phyloP scores from a whole-genome alignment of 2,888 invertebrate genomes.

The Epinotia demarniana region DNA sequence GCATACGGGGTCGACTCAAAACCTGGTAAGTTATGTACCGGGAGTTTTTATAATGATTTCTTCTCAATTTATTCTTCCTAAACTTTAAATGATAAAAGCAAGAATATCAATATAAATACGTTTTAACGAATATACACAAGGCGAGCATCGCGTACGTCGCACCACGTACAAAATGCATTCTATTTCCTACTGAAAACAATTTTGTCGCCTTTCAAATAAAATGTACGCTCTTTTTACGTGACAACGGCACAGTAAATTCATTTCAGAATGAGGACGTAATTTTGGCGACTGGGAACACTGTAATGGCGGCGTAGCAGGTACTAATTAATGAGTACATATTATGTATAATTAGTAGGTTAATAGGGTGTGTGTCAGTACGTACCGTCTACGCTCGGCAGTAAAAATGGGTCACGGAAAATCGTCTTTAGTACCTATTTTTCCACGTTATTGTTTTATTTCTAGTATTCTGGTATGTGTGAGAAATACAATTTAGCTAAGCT shows the following conservation, averaged over 20 bases:
- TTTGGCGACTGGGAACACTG: conserved; percentile 22
- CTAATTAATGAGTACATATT: conserved; percentile 18
- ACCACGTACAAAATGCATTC: conserved; percentile 58
- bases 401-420: not conserved
- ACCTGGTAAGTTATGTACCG: too few relatives aligned
- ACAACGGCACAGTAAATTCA: conserved; percentile 35
- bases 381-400: not conserved
- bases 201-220: conserved; percentile 49
- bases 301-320: conserved; percentile 5
- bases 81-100: too few relatives aligned
- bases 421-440: too few relatives aligned
- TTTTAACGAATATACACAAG: conserved; percentile 13
- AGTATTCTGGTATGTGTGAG: too few relatives aligned
- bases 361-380: not conserved
- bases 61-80: too few relatives aligned
- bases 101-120: too few relatives aligned
- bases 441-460: too few relatives aligned
- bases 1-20: not conserved
- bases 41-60: too few relatives aligned
- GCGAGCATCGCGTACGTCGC: conserved; percentile 51
- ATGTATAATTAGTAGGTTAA: conserved; percentile 11
- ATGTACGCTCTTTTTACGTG: conserved; percentile 44
- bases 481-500: too few relatives aligned
- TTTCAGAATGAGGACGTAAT: conserved; percentile 29
- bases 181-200: conserved; percentile 56